Evolutionary conservation across 1,140 invertebrate species (phyloP).

Genomic region (Cyrtorhinus lividipennis): DNA sequence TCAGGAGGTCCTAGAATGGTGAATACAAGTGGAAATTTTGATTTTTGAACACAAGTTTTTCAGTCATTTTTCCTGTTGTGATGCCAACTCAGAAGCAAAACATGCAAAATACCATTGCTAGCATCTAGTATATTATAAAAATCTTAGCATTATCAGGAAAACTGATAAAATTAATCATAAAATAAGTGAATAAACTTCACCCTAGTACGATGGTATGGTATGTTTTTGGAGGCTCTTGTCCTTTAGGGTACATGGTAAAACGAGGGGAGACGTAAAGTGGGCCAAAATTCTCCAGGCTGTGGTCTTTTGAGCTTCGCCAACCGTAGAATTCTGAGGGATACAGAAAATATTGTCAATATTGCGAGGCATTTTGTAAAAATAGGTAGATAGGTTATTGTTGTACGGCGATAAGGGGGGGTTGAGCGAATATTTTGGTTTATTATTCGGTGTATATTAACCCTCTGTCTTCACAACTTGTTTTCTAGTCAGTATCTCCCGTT

Average conservation of each 20-base stretch:
- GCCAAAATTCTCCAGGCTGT: constrained; percentile 31
- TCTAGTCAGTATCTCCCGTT: no score
- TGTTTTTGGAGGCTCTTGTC: constrained; percentile 8
- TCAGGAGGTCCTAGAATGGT: no score
- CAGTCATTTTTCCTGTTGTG: not conserved
- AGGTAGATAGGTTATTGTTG: not conserved
- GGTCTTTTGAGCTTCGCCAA: constrained; percentile 30
- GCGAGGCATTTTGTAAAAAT: constrained; percentile 23
- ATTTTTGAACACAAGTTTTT: no score
- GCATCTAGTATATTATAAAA: constrained; percentile 13
- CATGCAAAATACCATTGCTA: not conserved
- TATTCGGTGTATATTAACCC: not conserved
- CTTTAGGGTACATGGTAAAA: constrained; percentile 27
- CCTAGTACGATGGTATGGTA: constrained; percentile 17
- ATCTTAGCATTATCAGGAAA: no score
- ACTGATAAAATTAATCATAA: no score
- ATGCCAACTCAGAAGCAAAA: not conserved
- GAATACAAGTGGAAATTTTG: no score
- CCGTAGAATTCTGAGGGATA: constrained; percentile 32
- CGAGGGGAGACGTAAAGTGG: constrained; percentile 31
- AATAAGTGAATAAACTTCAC: no score
- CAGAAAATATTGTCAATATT: constrained; percentile 26
- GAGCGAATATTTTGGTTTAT: not conserved
- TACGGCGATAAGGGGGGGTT: no score
- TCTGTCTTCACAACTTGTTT: no score